Conservation (phyloP, 2,888 invertebrate genomes). For the Campoplex nolae region DNA sequence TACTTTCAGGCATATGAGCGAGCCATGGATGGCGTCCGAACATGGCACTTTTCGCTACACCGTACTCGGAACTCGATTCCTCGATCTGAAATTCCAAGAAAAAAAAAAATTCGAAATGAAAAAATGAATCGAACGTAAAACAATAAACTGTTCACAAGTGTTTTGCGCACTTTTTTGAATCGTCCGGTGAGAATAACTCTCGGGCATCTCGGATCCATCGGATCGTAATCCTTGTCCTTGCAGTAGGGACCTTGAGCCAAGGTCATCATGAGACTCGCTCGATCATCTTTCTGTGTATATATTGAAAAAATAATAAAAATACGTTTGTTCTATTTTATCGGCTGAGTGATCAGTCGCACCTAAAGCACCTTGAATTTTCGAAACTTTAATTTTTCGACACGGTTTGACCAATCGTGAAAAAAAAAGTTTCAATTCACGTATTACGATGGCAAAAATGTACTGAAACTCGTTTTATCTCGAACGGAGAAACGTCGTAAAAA, state of each 20-base stretch:
- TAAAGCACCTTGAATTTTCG: too few species aligned
- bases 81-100: conserved; percentile 84
- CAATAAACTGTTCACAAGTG: background rate
- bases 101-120: background rate
- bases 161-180: conserved; percentile 86
- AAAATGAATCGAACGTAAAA: background rate
- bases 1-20: conserved; percentile 89
- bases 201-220: conserved; percentile 92
- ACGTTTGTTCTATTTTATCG: too few species aligned
- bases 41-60: conserved; percentile 86
- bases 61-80: conserved; percentile 86
- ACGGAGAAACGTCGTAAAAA: too few species aligned
- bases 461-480: too few species aligned
- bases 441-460: too few species aligned
- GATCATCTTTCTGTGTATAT: conserved; percentile 86
- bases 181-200: conserved; percentile 90
- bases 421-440: too few species aligned
- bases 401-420: too few species aligned
- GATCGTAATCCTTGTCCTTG: conserved; percentile 87
- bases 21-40: conserved; percentile 90
- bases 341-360: too few species aligned
- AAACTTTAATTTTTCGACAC: too few species aligned
- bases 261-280: conserved; percentile 89
- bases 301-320: conserved; percentile 44
- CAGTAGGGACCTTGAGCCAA: conserved; percentile 90